These are phyloP conservation scores for Augochlorella aurata DNA, from an alignment of 2,888 invertebrate genomes.

Conservation along the genomic window DNA sequence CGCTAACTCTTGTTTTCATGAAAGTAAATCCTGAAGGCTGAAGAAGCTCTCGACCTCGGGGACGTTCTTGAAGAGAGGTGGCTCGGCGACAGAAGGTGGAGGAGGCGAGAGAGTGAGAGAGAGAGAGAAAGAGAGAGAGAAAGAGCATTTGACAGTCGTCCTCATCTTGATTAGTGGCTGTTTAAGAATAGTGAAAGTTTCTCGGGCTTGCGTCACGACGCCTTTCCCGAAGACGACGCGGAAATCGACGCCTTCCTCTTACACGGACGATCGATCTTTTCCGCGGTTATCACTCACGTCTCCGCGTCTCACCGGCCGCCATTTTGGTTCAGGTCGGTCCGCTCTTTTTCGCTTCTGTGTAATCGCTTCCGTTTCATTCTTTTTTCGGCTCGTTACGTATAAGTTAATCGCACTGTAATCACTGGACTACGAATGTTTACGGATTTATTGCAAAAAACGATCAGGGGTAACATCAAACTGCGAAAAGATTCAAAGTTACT, in stretches of 20 bases:
- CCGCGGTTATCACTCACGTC: constrained; percentile 19
- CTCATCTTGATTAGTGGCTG: constrained; percentile 63
- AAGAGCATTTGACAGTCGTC: constrained; percentile 36
- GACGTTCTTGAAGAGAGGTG: constrained; percentile 28
- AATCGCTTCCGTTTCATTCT: no score
- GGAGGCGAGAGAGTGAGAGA: neutral
- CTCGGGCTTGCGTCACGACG: constrained; percentile 53
- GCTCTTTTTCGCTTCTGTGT: neutral
- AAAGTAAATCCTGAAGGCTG: constrained; percentile 30
- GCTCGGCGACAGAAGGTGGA: neutral
- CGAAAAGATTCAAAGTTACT: no score
- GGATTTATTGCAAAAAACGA: no score
- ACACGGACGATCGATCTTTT: constrained; percentile 52
- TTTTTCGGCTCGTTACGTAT: no score
- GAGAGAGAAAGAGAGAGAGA: constrained; percentile 1
- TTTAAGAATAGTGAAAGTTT: constrained; percentile 66
- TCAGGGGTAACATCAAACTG: no score
- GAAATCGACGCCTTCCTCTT: constrained; percentile 58
- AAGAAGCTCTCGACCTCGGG: constrained; percentile 23
- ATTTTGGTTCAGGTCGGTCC: neutral
- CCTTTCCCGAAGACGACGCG: constrained; percentile 59
- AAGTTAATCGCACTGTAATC: no score
- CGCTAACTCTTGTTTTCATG: constrained; percentile 26
- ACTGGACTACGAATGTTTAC: no score
- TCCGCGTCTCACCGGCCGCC: neutral